Base-by-base conservation (phyloP, 1,140 invertebrate genomes). In the Drosophila mayri region DNA sequence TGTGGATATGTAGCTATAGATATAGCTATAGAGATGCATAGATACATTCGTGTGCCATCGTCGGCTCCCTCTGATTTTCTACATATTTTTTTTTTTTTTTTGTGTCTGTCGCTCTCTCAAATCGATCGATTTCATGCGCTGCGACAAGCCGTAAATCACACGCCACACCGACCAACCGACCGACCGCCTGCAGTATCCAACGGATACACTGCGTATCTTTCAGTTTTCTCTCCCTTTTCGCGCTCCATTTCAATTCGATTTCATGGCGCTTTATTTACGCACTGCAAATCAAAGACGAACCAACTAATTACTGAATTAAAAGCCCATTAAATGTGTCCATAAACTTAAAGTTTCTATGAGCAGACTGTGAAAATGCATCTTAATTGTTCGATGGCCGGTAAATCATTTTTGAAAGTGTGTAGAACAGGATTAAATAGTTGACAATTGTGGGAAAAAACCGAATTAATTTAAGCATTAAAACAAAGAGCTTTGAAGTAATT, bases 61-160 rank as follows among this genome's bases (percentile, higher is more conserved):
- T 50, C 70, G 70, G 70, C 54, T 59, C 43, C 68, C 66, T 72
- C 68, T 72, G 71, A 73, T 73, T 72, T 72, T 37, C 35, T 40
- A 49, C 54, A 25, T 66, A 25, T 46, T 32, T 28, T 38, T 18
- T 14, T 52, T 11, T 57, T 30, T 49, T 54, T 35, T 18, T 50
- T 25, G 55, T 49, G 25, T 22, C 73, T 68, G 71, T 25, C 25
- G 14, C 63, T 28, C 41, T 66, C 8, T 66, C 18, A 70, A 81
- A 84, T 90, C 85, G 84, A 88, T 88, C 84, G 84, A 90, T 88
- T 90, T 88, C 79, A 88, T 78, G 76, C 73, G 74, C 77, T 90
- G 81, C 73, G 84, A 88, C 85, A 81, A 62, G 68, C 54, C 81
- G 85, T 88, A 90, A 88, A 88, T 88, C 85, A 88, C 85, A 87